phyloP scores from a whole-genome alignment of 2,113 vertebrate genomes.

The Xenopus tropicalis region UCB_Xtro_10.0 CM004443.2:64765001-64765500 shows the following conservation, averaged over 20 bases:
- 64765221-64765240: background rate
- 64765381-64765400: conserved; percentile 6
- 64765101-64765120: too few relatives aligned
- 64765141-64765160: too few relatives aligned
- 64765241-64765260: background rate
- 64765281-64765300: conserved; percentile 11
- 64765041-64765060: too few relatives aligned
- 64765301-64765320: conserved; percentile 8
- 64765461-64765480: conserved; percentile 12
- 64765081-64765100: too few relatives aligned
- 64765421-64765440: conserved; percentile 30
- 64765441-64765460: conserved; percentile 27
- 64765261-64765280: conserved; percentile 4
- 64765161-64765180: too few relatives aligned
- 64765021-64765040: too few relatives aligned
- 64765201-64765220: background rate
- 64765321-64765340: conserved; percentile 12
- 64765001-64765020: too few relatives aligned
- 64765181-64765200: background rate
- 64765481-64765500: conserved; percentile 25
- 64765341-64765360: conserved; percentile 11
- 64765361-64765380: conserved; percentile 17
- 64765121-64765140: too few relatives aligned
- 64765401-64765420: conserved; percentile 26
- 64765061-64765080: too few relatives aligned